Evolutionary conservation across 2,113 vertebrate genomes (phyloP).

Genomic region (Todiramphus saurophagus): DNA sequence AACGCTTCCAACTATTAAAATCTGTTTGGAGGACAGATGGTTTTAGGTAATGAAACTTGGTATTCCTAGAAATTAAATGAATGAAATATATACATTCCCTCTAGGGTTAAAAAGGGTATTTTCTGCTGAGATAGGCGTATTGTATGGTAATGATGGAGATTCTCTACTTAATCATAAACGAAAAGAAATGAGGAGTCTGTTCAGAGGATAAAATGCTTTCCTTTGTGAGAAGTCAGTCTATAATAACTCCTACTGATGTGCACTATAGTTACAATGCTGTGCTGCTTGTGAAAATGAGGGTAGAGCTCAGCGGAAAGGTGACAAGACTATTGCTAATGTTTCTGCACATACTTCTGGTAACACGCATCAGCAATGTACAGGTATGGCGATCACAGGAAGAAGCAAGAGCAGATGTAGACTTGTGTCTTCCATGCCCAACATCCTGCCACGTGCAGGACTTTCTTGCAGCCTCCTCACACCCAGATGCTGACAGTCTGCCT

Average conservation of each 20-base stretch:
- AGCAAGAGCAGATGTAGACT: not conserved
- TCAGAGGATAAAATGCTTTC: not conserved
- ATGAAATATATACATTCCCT: not conserved
- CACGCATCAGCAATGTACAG: rapidly evolving
- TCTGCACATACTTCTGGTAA: not conserved
- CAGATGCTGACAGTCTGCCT: not conserved
- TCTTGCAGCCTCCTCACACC: not conserved
- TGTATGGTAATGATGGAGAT: not conserved
- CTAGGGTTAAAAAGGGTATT: not conserved
- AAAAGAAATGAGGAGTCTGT: not conserved
- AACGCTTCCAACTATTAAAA: not conserved
- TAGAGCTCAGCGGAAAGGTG: not conserved
- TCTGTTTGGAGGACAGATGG: not conserved
- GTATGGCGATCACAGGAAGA: not conserved
- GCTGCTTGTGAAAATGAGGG: not conserved
- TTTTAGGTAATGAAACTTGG: not conserved
- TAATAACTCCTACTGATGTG: not conserved
- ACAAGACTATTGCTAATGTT: not conserved
- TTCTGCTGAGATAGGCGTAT: not conserved
- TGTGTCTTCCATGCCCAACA: not conserved
- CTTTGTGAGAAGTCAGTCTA: not conserved
- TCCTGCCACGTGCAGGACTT: not conserved
- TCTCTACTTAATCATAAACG: not conserved
- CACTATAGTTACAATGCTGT: not conserved
- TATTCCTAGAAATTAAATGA: not conserved